A percentile compares a stretch with the other conserved stretches of the same genome.
phyloP scores from a whole-genome alignment of 1,140 invertebrate species.

The Papilio helenus region DNA sequence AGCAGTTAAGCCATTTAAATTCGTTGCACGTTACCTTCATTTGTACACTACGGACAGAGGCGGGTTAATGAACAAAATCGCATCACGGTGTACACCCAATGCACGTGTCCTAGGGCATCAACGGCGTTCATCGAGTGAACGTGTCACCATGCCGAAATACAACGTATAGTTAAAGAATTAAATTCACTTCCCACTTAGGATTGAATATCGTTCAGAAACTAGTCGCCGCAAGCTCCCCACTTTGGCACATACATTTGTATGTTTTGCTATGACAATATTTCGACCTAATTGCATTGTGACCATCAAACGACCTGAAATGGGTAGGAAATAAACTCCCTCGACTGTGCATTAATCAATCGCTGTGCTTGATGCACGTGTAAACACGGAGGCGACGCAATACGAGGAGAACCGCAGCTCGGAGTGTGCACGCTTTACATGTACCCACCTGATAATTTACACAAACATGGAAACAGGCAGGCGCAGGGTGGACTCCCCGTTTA shows the following conservation, averaged over 20 bases:
- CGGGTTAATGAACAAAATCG: constrained; percentile 43
- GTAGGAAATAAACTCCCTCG: not conserved
- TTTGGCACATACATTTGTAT: not conserved
- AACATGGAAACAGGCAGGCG: constrained; percentile 39
- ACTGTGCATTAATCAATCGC: constrained; percentile 26
- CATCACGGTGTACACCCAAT: constrained; percentile 34
- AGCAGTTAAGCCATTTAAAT: constrained; percentile 28
- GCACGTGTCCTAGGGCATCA: constrained; percentile 37
- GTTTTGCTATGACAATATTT: not conserved
- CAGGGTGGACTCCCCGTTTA: not conserved
- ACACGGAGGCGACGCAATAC: constrained; percentile 49
- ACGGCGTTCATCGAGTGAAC: constrained; percentile 15
- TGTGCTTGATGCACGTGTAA: constrained; percentile 28
- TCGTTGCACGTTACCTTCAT: constrained; percentile 27
- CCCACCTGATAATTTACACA: constrained; percentile 56
- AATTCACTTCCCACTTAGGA: not conserved
- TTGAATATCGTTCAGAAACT: not conserved
- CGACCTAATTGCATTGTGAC: not conserved
- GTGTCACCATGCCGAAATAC: constrained; percentile 7
- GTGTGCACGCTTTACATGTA: constrained; percentile 48
- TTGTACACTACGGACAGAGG: constrained; percentile 8
- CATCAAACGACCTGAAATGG: not conserved
- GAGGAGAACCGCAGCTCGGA: constrained; percentile 47
- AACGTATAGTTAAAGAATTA: not conserved
- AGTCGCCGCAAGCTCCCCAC: not conserved